phyloP scores from a whole-genome alignment of 2,113 vertebrate species.

The Corydoras maculifer region DNA sequence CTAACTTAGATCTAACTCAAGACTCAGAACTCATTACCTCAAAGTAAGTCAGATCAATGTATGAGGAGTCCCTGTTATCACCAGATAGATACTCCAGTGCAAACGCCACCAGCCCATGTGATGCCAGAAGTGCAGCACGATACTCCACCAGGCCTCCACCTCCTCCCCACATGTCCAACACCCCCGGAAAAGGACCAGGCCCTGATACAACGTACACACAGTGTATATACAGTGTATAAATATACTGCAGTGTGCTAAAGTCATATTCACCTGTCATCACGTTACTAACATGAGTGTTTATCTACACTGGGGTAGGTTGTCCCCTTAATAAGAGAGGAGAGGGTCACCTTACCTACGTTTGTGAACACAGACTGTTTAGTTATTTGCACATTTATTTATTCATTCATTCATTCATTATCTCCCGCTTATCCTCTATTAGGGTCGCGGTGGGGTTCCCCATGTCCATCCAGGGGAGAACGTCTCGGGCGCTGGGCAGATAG shows the following conservation, averaged over 20 bases:
- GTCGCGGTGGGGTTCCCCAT: too few relatives aligned
- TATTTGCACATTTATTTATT: too few relatives aligned
- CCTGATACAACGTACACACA: constrained; percentile 45
- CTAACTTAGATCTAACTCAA: background rate
- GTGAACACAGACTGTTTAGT: too few relatives aligned
- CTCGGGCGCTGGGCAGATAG: too few relatives aligned
- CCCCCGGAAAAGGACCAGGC: constrained; percentile 61
- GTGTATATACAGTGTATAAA: background rate
- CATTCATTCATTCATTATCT: too few relatives aligned
- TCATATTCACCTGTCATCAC: too few relatives aligned
- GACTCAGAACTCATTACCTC: constrained; percentile 49
- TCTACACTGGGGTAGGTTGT: too few relatives aligned
- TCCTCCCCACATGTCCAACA: constrained; percentile 69
- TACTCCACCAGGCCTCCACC: constrained; percentile 66
- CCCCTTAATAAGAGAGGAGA: too few relatives aligned
- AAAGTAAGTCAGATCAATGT: constrained; percentile 39
- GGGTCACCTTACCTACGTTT: too few relatives aligned
- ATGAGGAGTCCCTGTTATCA: background rate
- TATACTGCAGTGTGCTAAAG: background rate
- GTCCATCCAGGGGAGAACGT: too few relatives aligned
- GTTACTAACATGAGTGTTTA: too few relatives aligned
- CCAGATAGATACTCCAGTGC: constrained; percentile 54
- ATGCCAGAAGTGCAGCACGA: constrained; percentile 58
- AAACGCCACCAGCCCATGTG: constrained; percentile 56
- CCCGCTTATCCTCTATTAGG: too few relatives aligned